Conservation (phyloP, 2,113 vertebrate genomes). For the Gopherus evgoodei region DNA sequence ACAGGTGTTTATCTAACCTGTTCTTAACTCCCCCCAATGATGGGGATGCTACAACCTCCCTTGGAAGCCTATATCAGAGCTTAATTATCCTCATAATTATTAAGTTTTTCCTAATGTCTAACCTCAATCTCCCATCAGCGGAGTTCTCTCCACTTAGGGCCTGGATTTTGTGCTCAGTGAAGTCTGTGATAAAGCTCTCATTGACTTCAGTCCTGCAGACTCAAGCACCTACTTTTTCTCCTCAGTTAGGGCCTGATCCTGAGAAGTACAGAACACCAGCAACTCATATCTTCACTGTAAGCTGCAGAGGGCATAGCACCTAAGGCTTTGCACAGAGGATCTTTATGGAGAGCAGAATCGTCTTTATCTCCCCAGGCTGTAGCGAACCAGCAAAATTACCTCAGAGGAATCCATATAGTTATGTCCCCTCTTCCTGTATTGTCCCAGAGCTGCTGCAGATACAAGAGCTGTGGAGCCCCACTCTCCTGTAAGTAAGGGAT, state of each 20-base stretch:
- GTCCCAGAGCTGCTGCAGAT: fast-evolving
- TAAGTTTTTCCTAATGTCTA: too few relatives aligned
- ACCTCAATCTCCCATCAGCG: too few relatives aligned
- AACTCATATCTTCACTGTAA: not conserved
- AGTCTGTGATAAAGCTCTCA: not conserved
- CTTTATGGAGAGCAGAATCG: not conserved
- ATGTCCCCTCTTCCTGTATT: not conserved
- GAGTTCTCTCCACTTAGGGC: not conserved
- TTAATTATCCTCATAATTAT: too few relatives aligned
- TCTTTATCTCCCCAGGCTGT: not conserved
- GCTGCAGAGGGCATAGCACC: not conserved
- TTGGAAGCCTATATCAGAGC: too few relatives aligned
- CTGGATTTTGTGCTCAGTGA: not conserved
- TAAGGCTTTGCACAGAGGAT: not conserved
- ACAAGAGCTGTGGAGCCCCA: fast-evolving
- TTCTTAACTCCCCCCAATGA: too few relatives aligned
- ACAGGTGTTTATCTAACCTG: too few relatives aligned
- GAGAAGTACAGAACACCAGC: not conserved
- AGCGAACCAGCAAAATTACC: not conserved
- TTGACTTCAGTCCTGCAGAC: not conserved
- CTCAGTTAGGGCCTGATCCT: not conserved
- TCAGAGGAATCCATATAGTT: fast-evolving
- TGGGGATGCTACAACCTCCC: too few relatives aligned
- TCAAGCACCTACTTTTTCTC: not conserved
- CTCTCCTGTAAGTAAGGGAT: not conserved